Base-by-base conservation (phyloP, 2,888 invertebrate species). In the Plebejus argus region DNA sequence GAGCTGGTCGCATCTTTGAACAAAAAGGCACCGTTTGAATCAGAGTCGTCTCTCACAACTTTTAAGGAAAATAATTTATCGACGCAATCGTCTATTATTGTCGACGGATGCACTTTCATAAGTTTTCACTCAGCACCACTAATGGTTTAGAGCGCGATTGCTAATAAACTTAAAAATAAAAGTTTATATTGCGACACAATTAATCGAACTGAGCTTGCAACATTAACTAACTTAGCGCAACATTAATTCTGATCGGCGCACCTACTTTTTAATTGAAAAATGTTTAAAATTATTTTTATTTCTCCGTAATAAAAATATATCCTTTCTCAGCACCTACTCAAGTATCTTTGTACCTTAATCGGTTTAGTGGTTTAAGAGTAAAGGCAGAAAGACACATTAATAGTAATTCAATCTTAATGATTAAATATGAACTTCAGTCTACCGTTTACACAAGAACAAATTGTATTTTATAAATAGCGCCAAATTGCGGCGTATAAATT, bases 161-260 rank as follows among this genome's bases (percentile, higher is more conserved):
- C 61, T 33, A 66, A 28, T 33, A 66, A 61, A 61, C 23, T 61
- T 71, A 18, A 39, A 18, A 71, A 71, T 39, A 71, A 71, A 72
- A 72, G 23, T 72, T 45, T 45, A 72, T 66, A 66, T 66, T 15
- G 28, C 33, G 66, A 66, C 28, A 66, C 66, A 66, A 66, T 28
- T 66, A 66, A 66, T 66, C 28, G 18, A 66, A 66, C 28, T 66
- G 66, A 66, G 28, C 28, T 66, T 33, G 66, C 28, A 33, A 33
- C 28, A 33, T 66, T 66, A 28, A 66, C 28, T 66, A 1, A 66
- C 15, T 66, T 28, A 66, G 28, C 28, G 28, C 20, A 23, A 6
- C 28, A 66, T 66, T 66, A 15, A 6, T 15, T 66, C 61, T 28
- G 12, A 3, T 28, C 12, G 10, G 20, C 5, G 20, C 66, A 20